These are phyloP conservation scores for Empis livida DNA, from an alignment of 2,888 invertebrate genomes.

Conservation along the genomic window DNA sequence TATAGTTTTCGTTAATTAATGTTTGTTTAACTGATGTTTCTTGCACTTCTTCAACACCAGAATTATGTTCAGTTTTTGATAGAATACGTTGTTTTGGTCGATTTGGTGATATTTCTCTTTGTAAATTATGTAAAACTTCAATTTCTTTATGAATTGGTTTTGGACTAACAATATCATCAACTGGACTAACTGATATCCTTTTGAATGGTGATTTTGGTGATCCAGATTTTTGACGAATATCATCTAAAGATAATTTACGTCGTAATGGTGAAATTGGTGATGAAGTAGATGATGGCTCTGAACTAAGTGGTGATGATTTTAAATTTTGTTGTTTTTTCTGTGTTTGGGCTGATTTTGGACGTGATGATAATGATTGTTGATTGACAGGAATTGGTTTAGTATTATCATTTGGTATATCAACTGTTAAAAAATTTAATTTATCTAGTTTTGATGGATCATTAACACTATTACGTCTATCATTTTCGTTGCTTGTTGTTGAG, in stretches of 20 bases:
- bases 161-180: conserved; percentile 36
- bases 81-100: conserved; percentile 27
- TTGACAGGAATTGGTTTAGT: conserved; percentile 25
- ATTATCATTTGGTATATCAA: conserved; percentile 33
- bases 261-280: conserved; percentile 11
- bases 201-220: conserved; percentile 25
- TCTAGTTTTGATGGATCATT: conserved; percentile 4
- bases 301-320: conserved; percentile 4
- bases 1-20: conserved; percentile 9
- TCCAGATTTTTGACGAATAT: conserved; percentile 9
- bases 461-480: not conserved
- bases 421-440: conserved; percentile 20
- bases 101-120: conserved; percentile 50
- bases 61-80: conserved; percentile 6
- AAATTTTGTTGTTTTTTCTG: conserved; percentile 8
- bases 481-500: not conserved
- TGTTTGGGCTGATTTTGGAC: conserved; percentile 1
- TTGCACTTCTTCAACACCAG: conserved; percentile 8
- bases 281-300: not conserved
- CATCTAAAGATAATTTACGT: conserved; percentile 6
- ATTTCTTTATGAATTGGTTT: conserved; percentile 45
- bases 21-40: conserved; percentile 15
- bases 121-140: conserved; percentile 54
- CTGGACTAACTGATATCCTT: conserved; percentile 34
- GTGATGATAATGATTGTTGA: not conserved